Evolutionary conservation across 2,797 vertebrate genomes (phyloP).

Genomic region (Eulemur rubriventer): DNA sequence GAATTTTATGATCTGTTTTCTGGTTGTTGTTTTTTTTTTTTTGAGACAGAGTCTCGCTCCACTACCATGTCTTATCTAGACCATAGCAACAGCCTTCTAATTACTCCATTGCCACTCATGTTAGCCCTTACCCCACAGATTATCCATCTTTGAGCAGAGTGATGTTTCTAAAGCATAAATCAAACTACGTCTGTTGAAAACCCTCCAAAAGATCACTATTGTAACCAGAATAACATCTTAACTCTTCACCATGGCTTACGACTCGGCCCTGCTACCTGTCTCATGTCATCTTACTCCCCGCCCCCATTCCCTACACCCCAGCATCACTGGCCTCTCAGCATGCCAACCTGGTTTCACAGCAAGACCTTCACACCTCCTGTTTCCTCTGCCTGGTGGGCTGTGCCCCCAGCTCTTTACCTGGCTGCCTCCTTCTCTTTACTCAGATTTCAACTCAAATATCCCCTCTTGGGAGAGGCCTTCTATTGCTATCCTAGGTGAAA

Average conservation of each 20-base stretch:
- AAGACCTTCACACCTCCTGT: background rate
- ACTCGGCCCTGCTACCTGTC: background rate
- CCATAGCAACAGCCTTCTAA: background rate
- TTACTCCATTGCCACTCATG: background rate
- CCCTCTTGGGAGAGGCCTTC: background rate
- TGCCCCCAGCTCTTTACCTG: background rate
- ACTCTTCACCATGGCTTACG: background rate
- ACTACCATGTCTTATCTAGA: background rate
- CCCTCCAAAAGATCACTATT: background rate
- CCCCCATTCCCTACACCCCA: background rate
- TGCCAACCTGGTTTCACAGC: background rate
- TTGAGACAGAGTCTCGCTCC: too few species aligned
- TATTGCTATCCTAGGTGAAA: background rate
- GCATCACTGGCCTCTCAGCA: background rate
- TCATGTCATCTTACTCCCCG: background rate
- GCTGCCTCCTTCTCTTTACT: background rate
- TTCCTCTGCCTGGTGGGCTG: background rate
- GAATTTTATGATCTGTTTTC: background rate
- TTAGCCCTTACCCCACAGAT: background rate
- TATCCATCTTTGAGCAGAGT: background rate
- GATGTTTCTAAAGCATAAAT: background rate
- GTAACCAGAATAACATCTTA: background rate
- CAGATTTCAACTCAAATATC: background rate
- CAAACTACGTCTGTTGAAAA: background rate
- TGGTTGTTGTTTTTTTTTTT: too few species aligned